Base-by-base conservation (phyloP, 2,113 vertebrate species). In the Motacilla tschutschensis region DNA sequence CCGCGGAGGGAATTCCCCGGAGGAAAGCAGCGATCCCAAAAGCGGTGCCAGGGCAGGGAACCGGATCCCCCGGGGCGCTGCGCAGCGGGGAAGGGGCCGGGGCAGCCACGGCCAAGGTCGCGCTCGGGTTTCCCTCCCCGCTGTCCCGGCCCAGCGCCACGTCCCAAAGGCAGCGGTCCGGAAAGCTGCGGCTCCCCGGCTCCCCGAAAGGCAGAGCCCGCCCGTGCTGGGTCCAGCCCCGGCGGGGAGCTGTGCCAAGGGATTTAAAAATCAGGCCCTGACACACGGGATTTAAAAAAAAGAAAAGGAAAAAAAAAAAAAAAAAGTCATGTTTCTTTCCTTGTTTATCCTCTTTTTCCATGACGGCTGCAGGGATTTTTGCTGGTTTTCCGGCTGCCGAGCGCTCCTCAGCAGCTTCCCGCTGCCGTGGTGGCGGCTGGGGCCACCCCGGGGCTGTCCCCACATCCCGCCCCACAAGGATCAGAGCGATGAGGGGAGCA, bases 331-430 rank as follows among this genome's bases (percentile, higher is more conserved):
- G 4, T 77, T 83, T 91, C 73, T 89, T 87, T 78, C 82, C 79
- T 38, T 91, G 88, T 94, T 94, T 93, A 87, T 92, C 85, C 80
- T 92, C 83, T 91, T 95, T 93, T 93, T 87, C 94, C 93, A 76
- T 92, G 88, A 93, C 54, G 83, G 83, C 70, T 51, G 83, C 19
- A 28, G 77, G 85, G 87, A 24, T 79, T 83, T 92, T 83, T 80
- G 73, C 31, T 44, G 82, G 25, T 85, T 89, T 89, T 77, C 82
- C 18, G 5, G 60, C 76, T 89, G 63, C 53, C 11, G 2, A 36
- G 74, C 1, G 14, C 62, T 88, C 40, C 87, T 66, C 36, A 58
- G 25, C 33, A 54, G 74, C 63, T 35, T 25, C 54, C 31, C 3
- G 2, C 48, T 46, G 50, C 38, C 51, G 38, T 4, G 17, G 31